Base-by-base conservation (phyloP, 2,888 invertebrate genomes). In the Amorpha juglandis region DNA sequence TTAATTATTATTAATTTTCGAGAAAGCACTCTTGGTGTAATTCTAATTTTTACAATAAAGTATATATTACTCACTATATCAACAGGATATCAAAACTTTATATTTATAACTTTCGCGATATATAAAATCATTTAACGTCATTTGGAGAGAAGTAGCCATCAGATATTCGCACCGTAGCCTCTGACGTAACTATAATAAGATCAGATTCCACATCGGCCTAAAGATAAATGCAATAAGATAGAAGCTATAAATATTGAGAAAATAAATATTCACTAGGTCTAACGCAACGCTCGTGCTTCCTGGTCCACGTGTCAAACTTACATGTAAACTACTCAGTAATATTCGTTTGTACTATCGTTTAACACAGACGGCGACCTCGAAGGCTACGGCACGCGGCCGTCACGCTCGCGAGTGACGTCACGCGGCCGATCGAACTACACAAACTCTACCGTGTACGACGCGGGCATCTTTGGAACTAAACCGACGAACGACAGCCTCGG, bases 271-370 rank as follows among this genome's bases (percentile, higher is more conserved):
- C 85, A 89, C 84, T 83, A 84, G 87, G 84, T 85, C 89, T 87
- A 86, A 82, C 82, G 83, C 81, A 78, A 82, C 58, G 42, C 12
- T 58, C 58, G 38, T 84, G 82, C 83, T 87, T 86, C 27, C 84
- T 90, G 92, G 92, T 92, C 92, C 92, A 84, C 91, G 82, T 82
- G 87, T 87, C 86, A 85, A 86, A 84, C 88, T 90, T 89, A 89
- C 83, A 83, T 79, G 85, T 85, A 84, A 89, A 83, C 87, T 87
- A 90, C 83, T 87, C 84, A 84, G 86, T 86, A 84, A 58, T 82
- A 82, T 75, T 80, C 80, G 77, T 91, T 92, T 92, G 92, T 92
- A 92, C 92, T 92, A 91, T 91, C 78, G 86, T 86, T 86, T 80
- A 83, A 79, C 76, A 78, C 80, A 81, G 78, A 75, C 76, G 74